Evolutionary conservation across 2,888 invertebrate genomes (phyloP).

Genomic region (Flexamia atlantica): DNA sequence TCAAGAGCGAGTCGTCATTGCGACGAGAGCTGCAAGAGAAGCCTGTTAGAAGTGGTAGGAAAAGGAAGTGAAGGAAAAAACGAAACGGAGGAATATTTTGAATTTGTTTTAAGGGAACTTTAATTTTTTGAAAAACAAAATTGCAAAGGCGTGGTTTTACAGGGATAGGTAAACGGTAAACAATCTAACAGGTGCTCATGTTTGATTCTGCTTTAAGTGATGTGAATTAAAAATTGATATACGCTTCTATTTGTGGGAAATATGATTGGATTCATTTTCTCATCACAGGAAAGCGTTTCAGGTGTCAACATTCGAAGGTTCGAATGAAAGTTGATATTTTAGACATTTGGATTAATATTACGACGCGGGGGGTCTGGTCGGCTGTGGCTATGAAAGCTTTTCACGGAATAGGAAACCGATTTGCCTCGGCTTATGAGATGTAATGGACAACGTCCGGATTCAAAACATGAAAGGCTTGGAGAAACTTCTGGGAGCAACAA

Average conservation of each 20-base stretch:
- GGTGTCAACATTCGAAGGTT: background rate
- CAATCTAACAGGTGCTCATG: too few relatives aligned
- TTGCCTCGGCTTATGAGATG: too few relatives aligned
- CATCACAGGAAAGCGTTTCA: background rate
- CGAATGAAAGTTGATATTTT: background rate
- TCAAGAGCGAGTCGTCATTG: conserved; percentile 21
- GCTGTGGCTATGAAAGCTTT: background rate
- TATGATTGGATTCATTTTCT: too few relatives aligned
- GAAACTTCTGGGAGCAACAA: too few relatives aligned
- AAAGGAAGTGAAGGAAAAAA: background rate
- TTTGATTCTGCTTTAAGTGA: too few relatives aligned
- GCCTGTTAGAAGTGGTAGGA: background rate
- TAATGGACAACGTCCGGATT: background rate
- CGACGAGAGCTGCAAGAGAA: conserved; percentile 43
- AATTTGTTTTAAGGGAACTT: background rate
- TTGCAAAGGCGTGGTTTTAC: background rate
- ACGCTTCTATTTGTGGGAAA: too few relatives aligned
- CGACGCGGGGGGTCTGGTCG: conserved; percentile 1
- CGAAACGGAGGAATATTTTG: background rate
- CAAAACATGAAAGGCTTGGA: too few relatives aligned
- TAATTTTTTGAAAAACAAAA: too few relatives aligned
- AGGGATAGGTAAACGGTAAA: background rate
- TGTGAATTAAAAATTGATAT: too few relatives aligned
- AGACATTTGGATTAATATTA: background rate
- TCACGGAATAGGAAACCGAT: background rate